Base-by-base conservation (phyloP, 2,888 invertebrate species). In the Hyalella azteca region DNA sequence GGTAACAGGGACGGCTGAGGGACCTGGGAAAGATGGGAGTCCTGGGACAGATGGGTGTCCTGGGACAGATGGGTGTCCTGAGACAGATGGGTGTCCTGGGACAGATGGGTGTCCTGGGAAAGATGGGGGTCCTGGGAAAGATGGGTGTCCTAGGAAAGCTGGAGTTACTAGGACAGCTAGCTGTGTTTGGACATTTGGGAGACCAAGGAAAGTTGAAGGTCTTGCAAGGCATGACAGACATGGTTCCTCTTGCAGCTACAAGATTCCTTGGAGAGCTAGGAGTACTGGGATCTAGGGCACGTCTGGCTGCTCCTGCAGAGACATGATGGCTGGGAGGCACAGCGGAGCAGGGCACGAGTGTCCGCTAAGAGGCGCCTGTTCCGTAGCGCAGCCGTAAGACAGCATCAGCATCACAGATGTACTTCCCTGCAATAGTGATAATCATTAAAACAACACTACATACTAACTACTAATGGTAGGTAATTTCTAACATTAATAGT, bases 361-460 rank as follows among this genome's bases (percentile, higher is more conserved):
- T 36, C 66, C 66, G 66, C 66, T 66, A 66, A 36, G 66, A 36
- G 19, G 66, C 66, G 0, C 66, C 36, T n/a, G 66, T 50, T 19
- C 84, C 84, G 76, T 84, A 84, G 4, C 82, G 81, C 41, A 84
- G 60, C 45, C 79, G 78, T 41, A 84, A 60, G 29, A 84, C 84
- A 36, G 84, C 84, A 78, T 94, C 93, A 86, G 93, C 93, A 89
- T 94, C 94, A 89, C 94, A 94, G 86, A 94, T 93, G 87, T 94
- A 94, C 90, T 93, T 94, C 83, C 92, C 92, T 92, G 85, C 22
- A 87, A 87, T 39, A 59, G 26, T 22, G n/a, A n/a, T n/a, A n/a
- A n/a, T n/a, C n/a, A n/a, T n/a, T n/a, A n/a, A n/a, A n/a, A n/a
- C n/a, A n/a, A n/a, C n/a, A n/a, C n/a, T n/a, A n/a, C n/a, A n/a